These are phyloP conservation scores for Coilia nasus DNA, from an alignment of 2,797 vertebrate genomes.

Conservation along the genomic window DNA sequence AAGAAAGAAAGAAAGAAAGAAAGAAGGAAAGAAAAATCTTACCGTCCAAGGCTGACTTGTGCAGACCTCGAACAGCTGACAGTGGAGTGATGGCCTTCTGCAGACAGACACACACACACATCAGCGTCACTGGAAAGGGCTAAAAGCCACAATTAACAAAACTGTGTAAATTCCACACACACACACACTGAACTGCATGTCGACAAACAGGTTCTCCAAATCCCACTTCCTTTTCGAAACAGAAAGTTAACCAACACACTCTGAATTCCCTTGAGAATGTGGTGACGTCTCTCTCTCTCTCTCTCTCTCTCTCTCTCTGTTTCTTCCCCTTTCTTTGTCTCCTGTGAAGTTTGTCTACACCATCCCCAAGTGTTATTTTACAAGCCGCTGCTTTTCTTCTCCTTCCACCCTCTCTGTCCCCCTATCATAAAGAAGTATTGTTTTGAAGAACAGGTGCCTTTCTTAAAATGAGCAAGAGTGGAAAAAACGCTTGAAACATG, in stretches of 20 bases:
- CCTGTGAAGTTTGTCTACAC: background rate
- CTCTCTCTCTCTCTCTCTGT: background rate
- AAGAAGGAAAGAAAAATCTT: constrained; percentile 24
- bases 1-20: constrained; percentile 3
- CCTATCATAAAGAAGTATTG: background rate
- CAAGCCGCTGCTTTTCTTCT: background rate
- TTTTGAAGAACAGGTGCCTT: background rate
- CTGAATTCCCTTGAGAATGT: background rate
- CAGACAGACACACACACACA: background rate
- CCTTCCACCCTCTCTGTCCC: background rate
- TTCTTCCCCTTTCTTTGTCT: background rate
- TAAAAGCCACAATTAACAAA: background rate
- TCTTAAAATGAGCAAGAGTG: background rate
- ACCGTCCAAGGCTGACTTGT: constrained; percentile 53
- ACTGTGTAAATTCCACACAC: constrained; percentile 1
- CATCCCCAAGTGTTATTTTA: background rate
- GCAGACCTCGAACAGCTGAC: constrained; percentile 38
- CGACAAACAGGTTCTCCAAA: background rate
- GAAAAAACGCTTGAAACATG: background rate
- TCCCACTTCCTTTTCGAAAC: background rate
- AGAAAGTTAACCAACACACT: background rate
- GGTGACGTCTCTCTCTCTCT: background rate
- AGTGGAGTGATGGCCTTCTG: constrained; percentile 43
- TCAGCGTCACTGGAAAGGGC: background rate
- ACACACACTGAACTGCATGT: background rate